Evolutionary conservation across 2,888 invertebrate genomes (phyloP), one percentile per base, ranked within the genome.

Genomic region (Volucella inflata): DNA sequence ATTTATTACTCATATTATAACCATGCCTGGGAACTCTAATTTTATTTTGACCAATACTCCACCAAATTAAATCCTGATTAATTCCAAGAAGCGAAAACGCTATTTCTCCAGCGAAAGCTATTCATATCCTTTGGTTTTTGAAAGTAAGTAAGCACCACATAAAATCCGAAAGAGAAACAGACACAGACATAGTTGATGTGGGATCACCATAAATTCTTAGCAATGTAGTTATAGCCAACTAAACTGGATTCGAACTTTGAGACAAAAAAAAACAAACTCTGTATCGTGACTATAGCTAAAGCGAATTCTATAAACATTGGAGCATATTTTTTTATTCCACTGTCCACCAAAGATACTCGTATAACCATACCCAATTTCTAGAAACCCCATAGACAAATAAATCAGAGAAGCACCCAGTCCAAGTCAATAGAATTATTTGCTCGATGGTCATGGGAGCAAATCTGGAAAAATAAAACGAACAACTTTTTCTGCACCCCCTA

Each of bases 11-110:
- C 9, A 11, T 14, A 12, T 17, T 14, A 11, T 8, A 36, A 55
- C 21, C 48, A 59, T 51, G 42, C 17, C 30, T 9, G 16, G n/a
- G 36, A 8, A 12, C 70, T 17, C 53, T 30, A 21, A 46, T 46
- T 30, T 30, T 4, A 6, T 30, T 30, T 16, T 30, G 12, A 48
- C 48, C 48, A 65, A 42, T 30, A 59, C 17, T 42, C 40, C 50
- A 76, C 40, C 57, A 76, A 44, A 50, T 67, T 67, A 51, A 10
- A 76, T 76, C 67, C 59, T 51, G 75, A 76, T 78, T 65, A 72
- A 78, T 71, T 71, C 51, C 59, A 50, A 50, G 40, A 17, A 16
- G 46, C 55, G 62, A 10, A 55, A 11, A 8, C n/a, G 55, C 14
- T 14, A 50, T 67, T 30, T n/a, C 21, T 8, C 17, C 40, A 65